phyloP scores from a whole-genome alignment of 2,113 vertebrate genomes.

The Corvus moneduloides region DNA sequence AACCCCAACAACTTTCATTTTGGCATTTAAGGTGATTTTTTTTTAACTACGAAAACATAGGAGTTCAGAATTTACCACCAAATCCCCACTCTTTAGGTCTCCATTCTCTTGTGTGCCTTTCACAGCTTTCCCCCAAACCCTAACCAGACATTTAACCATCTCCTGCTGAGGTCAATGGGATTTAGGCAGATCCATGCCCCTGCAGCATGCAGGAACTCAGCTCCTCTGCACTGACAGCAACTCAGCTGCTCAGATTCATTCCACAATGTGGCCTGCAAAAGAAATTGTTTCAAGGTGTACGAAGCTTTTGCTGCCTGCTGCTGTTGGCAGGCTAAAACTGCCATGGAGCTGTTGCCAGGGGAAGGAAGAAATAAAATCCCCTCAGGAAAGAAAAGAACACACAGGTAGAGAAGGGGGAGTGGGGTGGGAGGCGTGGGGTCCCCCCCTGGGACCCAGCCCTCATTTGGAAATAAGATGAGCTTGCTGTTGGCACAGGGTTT shows the following conservation, averaged over 20 bases:
- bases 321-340: slow-evolving; percentile 73
- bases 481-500: not conserved
- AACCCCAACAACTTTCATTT: not conserved
- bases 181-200: not conserved
- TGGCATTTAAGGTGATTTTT: not conserved
- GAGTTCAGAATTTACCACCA: not conserved
- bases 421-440: fast-evolving
- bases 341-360: slow-evolving; percentile 10
- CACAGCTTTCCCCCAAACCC: not conserved
- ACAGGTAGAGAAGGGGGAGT: not conserved
- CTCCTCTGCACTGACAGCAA: not conserved
- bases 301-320: slow-evolving; percentile 53
- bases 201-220: not conserved
- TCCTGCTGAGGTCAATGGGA: not conserved
- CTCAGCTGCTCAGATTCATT: slow-evolving; percentile 14
- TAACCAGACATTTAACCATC: not conserved
- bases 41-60: not conserved
- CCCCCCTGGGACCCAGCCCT: not conserved
- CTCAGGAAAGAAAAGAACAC: not conserved
- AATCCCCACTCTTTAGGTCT: not conserved
- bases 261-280: slow-evolving; percentile 59
- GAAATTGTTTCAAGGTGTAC: slow-evolving; percentile 65
- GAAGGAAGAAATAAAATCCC: not conserved
- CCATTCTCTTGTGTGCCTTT: not conserved
- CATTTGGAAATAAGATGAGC: not conserved